Conservation (phyloP, 2,888 invertebrate species). For the Paralinhomoeus sp. region DNA sequence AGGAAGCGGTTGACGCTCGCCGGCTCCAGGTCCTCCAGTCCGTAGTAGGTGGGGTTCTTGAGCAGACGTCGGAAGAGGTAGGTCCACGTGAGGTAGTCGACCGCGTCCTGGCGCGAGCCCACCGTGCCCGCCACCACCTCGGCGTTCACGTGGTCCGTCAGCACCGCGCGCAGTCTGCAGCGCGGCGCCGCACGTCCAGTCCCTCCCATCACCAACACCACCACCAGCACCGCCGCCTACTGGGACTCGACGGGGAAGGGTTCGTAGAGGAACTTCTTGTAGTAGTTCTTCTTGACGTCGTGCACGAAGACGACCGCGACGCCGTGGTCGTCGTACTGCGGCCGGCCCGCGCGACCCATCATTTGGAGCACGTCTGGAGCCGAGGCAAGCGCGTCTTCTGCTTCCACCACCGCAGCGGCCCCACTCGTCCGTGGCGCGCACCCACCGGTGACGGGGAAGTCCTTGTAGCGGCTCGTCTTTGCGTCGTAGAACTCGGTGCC, state of each 20-base stretch:
- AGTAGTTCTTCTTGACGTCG: conserved; percentile 78
- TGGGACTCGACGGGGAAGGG: conserved; percentile 93
- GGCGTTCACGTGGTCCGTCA: conserved; percentile 91
- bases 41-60: conserved; percentile 71
- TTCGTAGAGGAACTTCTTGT: conserved; percentile 93
- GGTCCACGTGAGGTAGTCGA: conserved; percentile 95
- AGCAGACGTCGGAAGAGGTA: conserved; percentile 79
- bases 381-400: background rate
- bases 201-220: no score
- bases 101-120: conserved; percentile 63
- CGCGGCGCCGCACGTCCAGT: no score
- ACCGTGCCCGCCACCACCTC: conserved; percentile 78
- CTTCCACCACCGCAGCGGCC: background rate
- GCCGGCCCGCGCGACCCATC: conserved; percentile 96
- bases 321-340: conserved; percentile 77
- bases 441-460: conserved; percentile 78
- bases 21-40: conserved; percentile 42
- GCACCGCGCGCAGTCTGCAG: conserved; percentile 31
- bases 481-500: conserved; percentile 98
- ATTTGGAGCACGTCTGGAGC: conserved; percentile 74
- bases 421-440: background rate
- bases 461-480: conserved; percentile 80
- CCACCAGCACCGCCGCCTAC: background rate
- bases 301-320: conserved; percentile 44
- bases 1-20: conserved; percentile 40